phyloP scores from a whole-genome alignment of 2,113 vertebrate species.

The Garra rufa region DNA sequence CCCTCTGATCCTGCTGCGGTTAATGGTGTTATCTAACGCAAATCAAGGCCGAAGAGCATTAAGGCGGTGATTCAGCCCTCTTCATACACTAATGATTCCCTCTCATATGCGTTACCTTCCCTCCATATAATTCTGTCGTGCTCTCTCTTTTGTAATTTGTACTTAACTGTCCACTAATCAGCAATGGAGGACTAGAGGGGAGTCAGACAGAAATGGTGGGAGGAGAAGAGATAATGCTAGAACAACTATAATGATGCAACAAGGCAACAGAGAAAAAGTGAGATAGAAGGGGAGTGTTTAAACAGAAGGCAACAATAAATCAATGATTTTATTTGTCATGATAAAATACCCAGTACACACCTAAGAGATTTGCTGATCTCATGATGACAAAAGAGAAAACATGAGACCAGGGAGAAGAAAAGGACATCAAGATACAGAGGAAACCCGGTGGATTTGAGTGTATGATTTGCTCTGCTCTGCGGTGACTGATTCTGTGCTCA shows the following conservation, averaged over 20 bases:
- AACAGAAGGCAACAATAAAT: not conserved
- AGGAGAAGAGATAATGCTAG: not conserved
- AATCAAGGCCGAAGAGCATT: slow-evolving; percentile 42
- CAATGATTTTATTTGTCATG: not conserved
- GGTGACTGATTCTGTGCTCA: not conserved
- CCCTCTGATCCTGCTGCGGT: slow-evolving; percentile 8
- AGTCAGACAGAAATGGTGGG: not conserved
- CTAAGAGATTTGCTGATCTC: not conserved
- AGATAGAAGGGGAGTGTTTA: not conserved
- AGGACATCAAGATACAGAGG: slow-evolving; percentile 9
- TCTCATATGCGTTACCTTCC: not conserved
- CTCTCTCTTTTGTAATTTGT: slow-evolving; percentile 27
- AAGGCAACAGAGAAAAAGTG: not conserved
- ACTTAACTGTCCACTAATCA: slow-evolving; percentile 17
- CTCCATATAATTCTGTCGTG: not conserved
- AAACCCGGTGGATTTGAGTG: not conserved
- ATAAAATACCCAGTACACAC: not conserved
- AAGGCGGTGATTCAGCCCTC: slow-evolving; percentile 46
- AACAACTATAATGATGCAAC: not conserved
- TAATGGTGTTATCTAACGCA: slow-evolving; percentile 53
- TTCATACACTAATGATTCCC: slow-evolving; percentile 21
- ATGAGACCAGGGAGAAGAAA: not conserved
- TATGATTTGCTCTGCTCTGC: not conserved
- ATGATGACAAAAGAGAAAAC: not conserved
- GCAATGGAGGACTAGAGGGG: not conserved